Evolutionary conservation across 2,888 invertebrate species (phyloP).

Genomic region (Drosophila mayaguana): DNA sequence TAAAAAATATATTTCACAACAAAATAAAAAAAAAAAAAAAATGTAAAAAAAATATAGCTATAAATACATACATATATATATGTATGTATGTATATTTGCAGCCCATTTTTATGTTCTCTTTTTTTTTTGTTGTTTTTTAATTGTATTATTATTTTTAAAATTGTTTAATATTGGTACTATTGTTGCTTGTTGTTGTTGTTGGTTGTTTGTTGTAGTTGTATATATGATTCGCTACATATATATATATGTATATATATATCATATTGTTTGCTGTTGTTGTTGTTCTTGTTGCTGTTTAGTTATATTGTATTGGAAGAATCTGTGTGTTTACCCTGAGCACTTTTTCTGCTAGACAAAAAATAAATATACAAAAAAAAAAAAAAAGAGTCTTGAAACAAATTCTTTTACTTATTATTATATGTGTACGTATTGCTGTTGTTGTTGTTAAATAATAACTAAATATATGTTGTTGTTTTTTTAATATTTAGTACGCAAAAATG

Average conservation of each 20-base stretch:
- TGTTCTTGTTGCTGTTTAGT: constrained; percentile 50
- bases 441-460: constrained; percentile 23
- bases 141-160: constrained; percentile 32
- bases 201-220: constrained; percentile 16
- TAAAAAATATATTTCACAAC: constrained; percentile 59
- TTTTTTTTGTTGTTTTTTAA: neutral
- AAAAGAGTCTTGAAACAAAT: constrained; percentile 27
- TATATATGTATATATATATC: constrained; percentile 47
- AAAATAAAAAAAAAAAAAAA: neutral
- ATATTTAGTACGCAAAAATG: constrained; percentile 45
- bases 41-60: constrained; percentile 52
- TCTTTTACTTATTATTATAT: constrained; percentile 3
- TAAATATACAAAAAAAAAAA: constrained; percentile 23
- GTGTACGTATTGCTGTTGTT: constrained; percentile 28
- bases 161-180: constrained; percentile 67
- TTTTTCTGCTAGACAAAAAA: constrained; percentile 77
- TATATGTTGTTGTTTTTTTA: constrained; percentile 1
- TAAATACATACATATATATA: constrained; percentile 24
- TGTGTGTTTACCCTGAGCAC: constrained; percentile 86
- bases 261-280: constrained; percentile 51
- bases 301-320: constrained; percentile 85
- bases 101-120: constrained; percentile 19
- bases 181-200: constrained; percentile 61
- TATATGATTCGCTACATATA: constrained; percentile 41
- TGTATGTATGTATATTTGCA: constrained; percentile 17